Conservation (phyloP, 2,797 vertebrate genomes). For the Coreius guichenoti region DNA sequence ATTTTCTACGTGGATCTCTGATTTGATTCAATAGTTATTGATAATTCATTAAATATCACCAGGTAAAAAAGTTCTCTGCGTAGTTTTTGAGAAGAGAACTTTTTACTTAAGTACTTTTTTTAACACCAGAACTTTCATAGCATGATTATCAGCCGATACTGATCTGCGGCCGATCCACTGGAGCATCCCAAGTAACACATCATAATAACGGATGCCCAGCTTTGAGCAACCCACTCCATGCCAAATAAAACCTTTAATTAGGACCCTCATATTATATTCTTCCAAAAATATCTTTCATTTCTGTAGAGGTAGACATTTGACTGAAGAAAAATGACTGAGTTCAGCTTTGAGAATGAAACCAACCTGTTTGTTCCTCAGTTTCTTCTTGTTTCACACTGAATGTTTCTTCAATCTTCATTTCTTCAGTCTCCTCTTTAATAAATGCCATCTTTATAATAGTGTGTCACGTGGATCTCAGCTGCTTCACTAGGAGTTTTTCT, state of each 20-base stretch:
- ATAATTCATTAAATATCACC: no score
- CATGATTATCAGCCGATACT: no score
- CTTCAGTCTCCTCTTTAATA: background rate
- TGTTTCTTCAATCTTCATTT: background rate
- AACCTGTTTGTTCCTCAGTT: background rate
- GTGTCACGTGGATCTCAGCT: background rate
- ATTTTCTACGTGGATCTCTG: no score
- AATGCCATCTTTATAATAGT: background rate
- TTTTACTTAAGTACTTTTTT: background rate
- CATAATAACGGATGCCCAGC: background rate
- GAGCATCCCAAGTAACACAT: background rate
- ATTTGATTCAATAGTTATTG: no score
- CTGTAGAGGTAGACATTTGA: background rate
- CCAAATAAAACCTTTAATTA: background rate
- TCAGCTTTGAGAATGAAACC: background rate
- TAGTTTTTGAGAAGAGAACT: no score
- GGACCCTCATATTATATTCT: background rate
- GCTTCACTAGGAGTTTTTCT: background rate
- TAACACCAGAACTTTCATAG: no score
- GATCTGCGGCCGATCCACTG: no score
- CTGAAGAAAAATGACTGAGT: background rate
- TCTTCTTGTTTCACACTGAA: background rate
- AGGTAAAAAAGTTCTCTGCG: no score
- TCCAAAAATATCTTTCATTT: background rate
- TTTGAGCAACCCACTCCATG: background rate